Base-by-base conservation (phyloP, 2,888 invertebrate species). In the Philopedon plagiatum region DNA sequence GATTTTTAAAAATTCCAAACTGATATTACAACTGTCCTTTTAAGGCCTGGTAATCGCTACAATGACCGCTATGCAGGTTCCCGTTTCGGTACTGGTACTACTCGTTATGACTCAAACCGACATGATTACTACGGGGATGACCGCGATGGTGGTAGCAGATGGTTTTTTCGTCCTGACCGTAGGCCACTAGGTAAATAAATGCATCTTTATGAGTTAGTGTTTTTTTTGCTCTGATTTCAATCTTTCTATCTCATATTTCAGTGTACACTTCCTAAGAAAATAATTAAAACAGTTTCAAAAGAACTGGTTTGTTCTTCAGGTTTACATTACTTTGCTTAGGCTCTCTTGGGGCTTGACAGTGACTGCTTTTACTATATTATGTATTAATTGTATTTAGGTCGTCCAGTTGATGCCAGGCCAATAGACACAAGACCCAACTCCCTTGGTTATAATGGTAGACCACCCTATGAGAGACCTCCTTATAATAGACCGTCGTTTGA, bases 121-220 rank as follows among this genome's bases (percentile, higher is more conserved):
- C 54, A 64, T 39, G 73, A 73, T 21, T 73, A 75, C 80, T 84
- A 83, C 57, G 84, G 83, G 4, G 85, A 84, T 73, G 83, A 83
- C 7, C 77, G 78, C 71, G 81, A 81, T 60, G 83, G 84, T 39
- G 85, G 85, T 7, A 83, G 78, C 66, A 76, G 80, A 75, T 85
- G 82, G 81, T 84, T 82, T 34, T 80, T 83, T 73, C 76, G 83
- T 70, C 85, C 85, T 75, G 83, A 82, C 60, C 74, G 83, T 67
- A 74, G 83, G 69, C 83, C 83, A 29, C 72, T 62, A 34, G 78
- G 81, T 65, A 69, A 56, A 5, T 29, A 13, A n/a, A n/a, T n/a
- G n/a, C n/a, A n/a, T n/a, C n/a, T n/a, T n/a, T n/a, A n/a, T n/a
- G n/a, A n/a, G n/a, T n/a, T n/a, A n/a, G n/a, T n/a, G n/a, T n/a